Base-by-base conservation (phyloP, 2,888 invertebrate genomes). In the Sympetrum striolatum region DNA sequence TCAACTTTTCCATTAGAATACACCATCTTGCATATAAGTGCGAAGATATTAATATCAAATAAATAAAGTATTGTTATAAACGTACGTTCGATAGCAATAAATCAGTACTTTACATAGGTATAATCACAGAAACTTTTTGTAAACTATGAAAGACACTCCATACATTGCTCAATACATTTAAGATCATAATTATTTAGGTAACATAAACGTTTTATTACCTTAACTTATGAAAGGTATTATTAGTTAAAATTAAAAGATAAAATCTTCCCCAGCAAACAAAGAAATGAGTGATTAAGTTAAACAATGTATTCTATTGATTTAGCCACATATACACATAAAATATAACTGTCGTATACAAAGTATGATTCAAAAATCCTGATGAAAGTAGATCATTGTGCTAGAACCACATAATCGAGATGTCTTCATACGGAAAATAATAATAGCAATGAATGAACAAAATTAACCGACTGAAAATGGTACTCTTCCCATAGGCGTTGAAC, bases 271-370 rank as follows among this genome's bases (percentile, higher is more conserved):
- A 73, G 58, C 35, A 35, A 86, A 60, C 60, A 86, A 86, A 18
- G 58, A 82, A 48, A 81, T n/a, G 12, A 73, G 18, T 18, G 39
- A n/a, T 64, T 53, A 86, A 86, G 64, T 64, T 86, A 60, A 86
- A 86, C 86, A 60, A 86, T 86, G 86, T 86, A 86, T 86, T 86
- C 86, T 60, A 64, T 37, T 58, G 58, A 81, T 60, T 44, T 64
- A 86, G 37, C 60, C 86, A 86, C 60, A 86, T n/a, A 86, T 86
- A 86, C 86, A 86, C 86, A 86, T 82, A 53, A 37, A 86, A 60
- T 82, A 31, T 31, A 73, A 73, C 35, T 60, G 58, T 86, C 86
- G 86, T 86, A 86, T 86, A 86, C 86, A 86, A 86, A 86, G 35
- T 86, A 86, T 86, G 86, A 37, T 64, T 60, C 31, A 31, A n/a